phyloP scores from a whole-genome alignment of 2,113 vertebrate species.

The Xenopus laevis region DNA sequence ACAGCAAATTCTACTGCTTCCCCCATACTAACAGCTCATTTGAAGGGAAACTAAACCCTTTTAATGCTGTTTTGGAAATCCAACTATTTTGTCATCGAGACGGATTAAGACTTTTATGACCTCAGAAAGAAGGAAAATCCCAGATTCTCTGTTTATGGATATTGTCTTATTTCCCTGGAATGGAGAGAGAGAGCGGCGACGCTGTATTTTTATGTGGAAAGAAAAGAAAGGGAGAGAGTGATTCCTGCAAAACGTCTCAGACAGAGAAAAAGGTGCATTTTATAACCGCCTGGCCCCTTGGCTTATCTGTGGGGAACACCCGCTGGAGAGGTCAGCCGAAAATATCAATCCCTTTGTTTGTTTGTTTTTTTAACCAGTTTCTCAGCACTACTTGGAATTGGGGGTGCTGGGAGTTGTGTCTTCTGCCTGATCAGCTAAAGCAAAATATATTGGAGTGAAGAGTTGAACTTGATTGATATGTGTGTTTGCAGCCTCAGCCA shows the following conservation, averaged over 20 bases:
- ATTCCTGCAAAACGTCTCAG: constrained; percentile 29
- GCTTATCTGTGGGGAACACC: background rate
- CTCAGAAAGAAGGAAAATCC: background rate
- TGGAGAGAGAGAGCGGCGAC: background rate
- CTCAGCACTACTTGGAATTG: too few species aligned
- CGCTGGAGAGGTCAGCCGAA: too few species aligned
- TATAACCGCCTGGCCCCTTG: background rate
- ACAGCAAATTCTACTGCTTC: background rate
- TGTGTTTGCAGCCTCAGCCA: too few species aligned
- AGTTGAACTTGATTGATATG: too few species aligned
- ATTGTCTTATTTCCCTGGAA: constrained; percentile 10
- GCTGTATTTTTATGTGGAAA: constrained; percentile 36
- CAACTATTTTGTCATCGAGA: constrained; percentile 26
- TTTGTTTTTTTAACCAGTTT: too few species aligned
- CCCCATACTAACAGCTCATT: too few species aligned
- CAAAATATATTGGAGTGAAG: too few species aligned
- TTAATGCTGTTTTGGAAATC: constrained; percentile 15
- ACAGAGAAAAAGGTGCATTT: constrained; percentile 2
- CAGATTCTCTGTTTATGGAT: too few species aligned
- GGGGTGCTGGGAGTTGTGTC: too few species aligned
- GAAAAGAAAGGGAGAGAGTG: background rate
- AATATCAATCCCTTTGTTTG: too few species aligned
- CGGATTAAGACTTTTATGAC: constrained; percentile 24
- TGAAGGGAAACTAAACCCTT: too few species aligned
- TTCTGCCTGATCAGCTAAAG: too few species aligned